Percentiles rank a stretch among this genome's conserved stretches.
phyloP scores from a whole-genome alignment of 2,888 invertebrate species.

The Orgyia antiqua region DNA sequence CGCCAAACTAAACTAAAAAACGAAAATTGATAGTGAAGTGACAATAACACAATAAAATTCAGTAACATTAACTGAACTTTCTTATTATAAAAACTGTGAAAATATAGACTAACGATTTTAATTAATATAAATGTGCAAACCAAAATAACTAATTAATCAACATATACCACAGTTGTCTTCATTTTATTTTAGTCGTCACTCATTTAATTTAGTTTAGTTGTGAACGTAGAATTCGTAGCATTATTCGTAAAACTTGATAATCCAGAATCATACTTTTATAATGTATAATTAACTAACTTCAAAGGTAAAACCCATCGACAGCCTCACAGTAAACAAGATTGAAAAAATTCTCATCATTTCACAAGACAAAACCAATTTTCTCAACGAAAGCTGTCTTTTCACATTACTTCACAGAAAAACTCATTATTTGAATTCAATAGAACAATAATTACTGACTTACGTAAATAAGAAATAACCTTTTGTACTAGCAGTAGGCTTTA shows the following conservation, averaged over 20 bases:
- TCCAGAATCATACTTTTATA: constrained; percentile 3
- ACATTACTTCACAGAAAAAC: constrained; percentile 36
- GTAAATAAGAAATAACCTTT: constrained; percentile 29
- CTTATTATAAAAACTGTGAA: no score
- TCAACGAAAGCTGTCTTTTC: constrained; percentile 37
- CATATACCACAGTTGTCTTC: no score
- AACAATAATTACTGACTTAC: constrained; percentile 40
- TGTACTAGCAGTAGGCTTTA: constrained; percentile 27
- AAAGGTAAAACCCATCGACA: constrained; percentile 7
- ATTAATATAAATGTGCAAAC: no score
- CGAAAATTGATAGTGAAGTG: no score
- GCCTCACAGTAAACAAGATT: constrained; percentile 17
- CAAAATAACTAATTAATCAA: no score
- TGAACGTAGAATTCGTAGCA: no score
- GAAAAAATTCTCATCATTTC: constrained; percentile 29
- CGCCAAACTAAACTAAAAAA: no score
- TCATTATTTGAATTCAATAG: constrained; percentile 33
- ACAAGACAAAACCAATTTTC: constrained; percentile 30
- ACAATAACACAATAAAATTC: no score
- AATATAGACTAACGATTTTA: no score
- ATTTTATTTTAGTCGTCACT: no score
- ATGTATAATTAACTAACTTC: neutral
- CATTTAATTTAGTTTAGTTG: no score
- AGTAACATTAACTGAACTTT: no score
- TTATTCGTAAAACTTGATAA: constrained; percentile 9